A percentile compares a stretch with the other conserved stretches of the same genome.
Conservation (phyloP, 2,797 vertebrate genomes). For the Pristis pectinata region DNA sequence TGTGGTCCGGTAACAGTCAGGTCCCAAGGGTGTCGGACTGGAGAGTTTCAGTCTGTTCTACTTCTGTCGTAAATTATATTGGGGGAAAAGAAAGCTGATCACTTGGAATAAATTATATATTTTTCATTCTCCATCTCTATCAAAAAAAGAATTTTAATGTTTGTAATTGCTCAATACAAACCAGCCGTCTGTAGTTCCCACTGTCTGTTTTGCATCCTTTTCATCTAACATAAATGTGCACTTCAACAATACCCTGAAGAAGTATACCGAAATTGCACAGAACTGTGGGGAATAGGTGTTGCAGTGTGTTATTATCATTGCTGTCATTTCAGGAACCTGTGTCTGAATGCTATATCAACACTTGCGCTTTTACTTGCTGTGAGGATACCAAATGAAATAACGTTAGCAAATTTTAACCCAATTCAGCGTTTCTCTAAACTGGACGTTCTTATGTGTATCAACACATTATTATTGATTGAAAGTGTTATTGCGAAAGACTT, state of each 20-base stretch:
- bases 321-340: background rate
- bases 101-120: background rate
- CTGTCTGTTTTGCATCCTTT: background rate
- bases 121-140: background rate
- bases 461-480: background rate
- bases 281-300: background rate
- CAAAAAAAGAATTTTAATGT: background rate
- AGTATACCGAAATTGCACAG: background rate
- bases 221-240: background rate
- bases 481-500: background rate
- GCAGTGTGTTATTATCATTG: background rate
- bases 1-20: no score
- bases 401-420: background rate
- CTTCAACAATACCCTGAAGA: background rate
- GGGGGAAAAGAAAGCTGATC: background rate
- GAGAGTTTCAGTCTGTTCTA: background rate
- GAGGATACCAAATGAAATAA: slow-evolving; percentile 56
- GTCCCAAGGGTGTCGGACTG: no score
- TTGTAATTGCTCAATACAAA: background rate
- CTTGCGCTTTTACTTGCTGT: slow-evolving; percentile 47
- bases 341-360: background rate
- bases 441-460: background rate
- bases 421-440: background rate
- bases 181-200: background rate
- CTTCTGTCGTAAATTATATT: background rate